phyloP scores from a whole-genome alignment of 2,797 vertebrate species.

The Hylomyscus alleni region DNA sequence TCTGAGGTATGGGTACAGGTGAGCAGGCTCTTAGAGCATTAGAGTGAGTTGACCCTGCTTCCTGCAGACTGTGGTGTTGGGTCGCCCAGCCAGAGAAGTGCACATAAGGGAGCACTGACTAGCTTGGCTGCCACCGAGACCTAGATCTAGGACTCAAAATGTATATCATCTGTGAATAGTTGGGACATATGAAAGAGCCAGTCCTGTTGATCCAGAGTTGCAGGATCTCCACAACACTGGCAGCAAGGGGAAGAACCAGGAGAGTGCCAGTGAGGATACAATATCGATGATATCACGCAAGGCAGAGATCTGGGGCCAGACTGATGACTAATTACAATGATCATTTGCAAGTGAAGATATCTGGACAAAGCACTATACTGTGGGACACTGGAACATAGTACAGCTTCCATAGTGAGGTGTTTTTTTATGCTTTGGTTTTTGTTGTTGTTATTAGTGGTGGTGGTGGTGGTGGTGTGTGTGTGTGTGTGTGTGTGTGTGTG shows the following conservation, averaged over 20 bases:
- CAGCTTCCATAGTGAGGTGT: no score
- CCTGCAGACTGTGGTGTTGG: background rate
- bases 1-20: background rate
- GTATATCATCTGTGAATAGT: background rate
- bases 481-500: no score
- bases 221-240: background rate
- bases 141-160: background rate
- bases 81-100: background rate
- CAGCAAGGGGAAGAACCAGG: background rate
- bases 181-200: background rate
- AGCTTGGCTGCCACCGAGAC: background rate
- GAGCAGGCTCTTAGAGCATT: background rate
- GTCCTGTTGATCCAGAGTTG: background rate
- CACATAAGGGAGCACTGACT: background rate
- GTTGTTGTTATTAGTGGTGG: no score
- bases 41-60: background rate
- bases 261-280: background rate
- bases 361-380: no score
- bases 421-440: no score
- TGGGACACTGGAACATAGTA: no score
- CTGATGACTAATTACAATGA: no score
- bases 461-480: no score
- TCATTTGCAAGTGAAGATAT: no score
- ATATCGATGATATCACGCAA: background rate
- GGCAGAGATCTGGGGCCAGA: no score